Base-by-base conservation (phyloP, 2,888 invertebrate genomes). In the Lottia gigantea region DNA sequence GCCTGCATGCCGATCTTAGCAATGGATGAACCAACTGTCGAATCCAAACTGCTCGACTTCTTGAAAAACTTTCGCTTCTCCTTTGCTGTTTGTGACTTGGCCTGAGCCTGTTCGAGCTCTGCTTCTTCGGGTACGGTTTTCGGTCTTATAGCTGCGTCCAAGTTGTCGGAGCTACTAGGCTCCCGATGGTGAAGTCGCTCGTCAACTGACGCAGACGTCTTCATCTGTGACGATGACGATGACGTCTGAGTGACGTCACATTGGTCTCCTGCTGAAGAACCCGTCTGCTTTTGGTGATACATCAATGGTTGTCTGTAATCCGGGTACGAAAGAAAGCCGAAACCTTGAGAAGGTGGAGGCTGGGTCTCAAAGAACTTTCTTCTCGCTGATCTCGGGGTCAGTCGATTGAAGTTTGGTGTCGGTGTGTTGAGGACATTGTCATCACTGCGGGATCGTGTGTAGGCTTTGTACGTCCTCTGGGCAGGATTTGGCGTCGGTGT, bases 321-420 rank as follows among this genome's bases (percentile, higher is more conserved):
- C 0, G 82, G 79, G 83, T 80, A 82, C 19, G 82, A 80, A 63
- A 77, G 67, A 63, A 76, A 80, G 8, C 75, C 74, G 0, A 62
- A 45, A 12, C 71, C 63, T 11, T 62, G 65, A 55, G 64, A 63
- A 0, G 66, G 49, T 3, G 66, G 16, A 0, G 73, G 69, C 25
- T 74, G 68, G 14, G 78, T 72, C 46, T 80, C 84, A 71, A 85
- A 85, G 70, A 85, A 85, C 66, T 78, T 78, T 69, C 72, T 74
- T 65, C 85, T 76, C 16, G 84, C 83, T 6, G 83, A 74, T 46
- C 76, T 72, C 0, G 83, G 84, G 1, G 84, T 81, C 16, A 80
- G 70, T 62, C 76, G 74, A 45, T 82, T 80, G 40, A 72, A 68
- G 63, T 78, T 79, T 19, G 75, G 76, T 8, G 75, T 71, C 23